Percentiles rank a stretch among this genome's conserved stretches.
Conservation (phyloP, 1,140 invertebrate genomes). For the Pseudobourletiella spinata region DNA sequence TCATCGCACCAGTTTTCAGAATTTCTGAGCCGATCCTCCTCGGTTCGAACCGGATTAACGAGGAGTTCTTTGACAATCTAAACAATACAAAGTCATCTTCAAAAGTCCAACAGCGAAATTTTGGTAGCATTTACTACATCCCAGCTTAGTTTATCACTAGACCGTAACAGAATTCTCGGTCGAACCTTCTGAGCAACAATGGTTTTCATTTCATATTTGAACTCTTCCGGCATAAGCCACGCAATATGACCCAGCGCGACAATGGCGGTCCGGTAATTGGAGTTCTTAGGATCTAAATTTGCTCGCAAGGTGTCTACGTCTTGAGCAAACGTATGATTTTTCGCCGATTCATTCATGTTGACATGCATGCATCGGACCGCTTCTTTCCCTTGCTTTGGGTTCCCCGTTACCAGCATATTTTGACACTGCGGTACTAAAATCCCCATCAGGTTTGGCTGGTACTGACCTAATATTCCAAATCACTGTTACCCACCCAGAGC, state of each 20-base stretch:
- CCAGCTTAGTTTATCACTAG: no score
- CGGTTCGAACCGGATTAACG: constrained; percentile 55
- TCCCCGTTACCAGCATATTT: constrained; percentile 74
- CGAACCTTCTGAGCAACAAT: constrained; percentile 74
- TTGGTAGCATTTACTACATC: no score
- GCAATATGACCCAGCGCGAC: constrained; percentile 91
- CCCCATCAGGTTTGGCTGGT: constrained; percentile 58
- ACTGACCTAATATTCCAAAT: constrained; percentile 50
- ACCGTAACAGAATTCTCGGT: no score
- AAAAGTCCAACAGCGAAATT: no score
- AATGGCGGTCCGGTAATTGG: constrained; percentile 83
- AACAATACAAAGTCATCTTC: no score
- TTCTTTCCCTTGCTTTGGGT: constrained; percentile 91
- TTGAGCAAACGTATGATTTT: constrained; percentile 25
- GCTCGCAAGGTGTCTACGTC: constrained; percentile 33
- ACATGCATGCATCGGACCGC: constrained; percentile 84
- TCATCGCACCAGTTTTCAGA: constrained; percentile 74
- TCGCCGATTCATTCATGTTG: constrained; percentile 52
- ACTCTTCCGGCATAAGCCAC: constrained; percentile 77
- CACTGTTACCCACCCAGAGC: background rate
- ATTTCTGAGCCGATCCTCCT: constrained; percentile 33
- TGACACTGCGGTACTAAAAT: constrained; percentile 74
- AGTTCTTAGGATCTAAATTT: constrained; percentile 61
- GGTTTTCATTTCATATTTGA: constrained; percentile 81
- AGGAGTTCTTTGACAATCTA: constrained; percentile 89